Percentiles rank a stretch among this genome's conserved stretches.
Conservation (phyloP, 2,113 vertebrate species). For the Melanerpes formicivorus region DNA sequence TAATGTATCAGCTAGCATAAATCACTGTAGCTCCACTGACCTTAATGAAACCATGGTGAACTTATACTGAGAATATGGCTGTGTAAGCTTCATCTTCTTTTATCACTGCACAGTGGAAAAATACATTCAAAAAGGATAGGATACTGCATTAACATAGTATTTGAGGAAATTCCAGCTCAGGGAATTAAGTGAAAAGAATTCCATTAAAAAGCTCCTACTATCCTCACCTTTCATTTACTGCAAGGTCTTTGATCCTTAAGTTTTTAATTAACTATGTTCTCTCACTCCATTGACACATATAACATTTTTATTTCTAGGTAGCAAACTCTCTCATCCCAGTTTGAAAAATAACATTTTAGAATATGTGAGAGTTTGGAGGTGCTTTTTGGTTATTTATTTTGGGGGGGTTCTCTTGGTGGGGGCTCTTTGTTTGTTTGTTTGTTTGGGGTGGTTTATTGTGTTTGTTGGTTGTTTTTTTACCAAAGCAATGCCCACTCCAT, state of each 20-base stretch:
- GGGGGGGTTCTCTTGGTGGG: not conserved
- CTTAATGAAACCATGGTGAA: conserved; percentile 9
- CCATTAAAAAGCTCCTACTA: not conserved
- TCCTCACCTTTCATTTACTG: conserved; percentile 4
- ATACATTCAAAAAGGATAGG: not conserved
- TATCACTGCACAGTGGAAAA: conserved; percentile 2
- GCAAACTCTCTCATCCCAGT: not conserved
- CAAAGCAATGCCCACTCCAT: not conserved
- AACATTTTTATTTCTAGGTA: not conserved
- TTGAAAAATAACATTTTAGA: not conserved
- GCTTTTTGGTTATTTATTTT: not conserved
- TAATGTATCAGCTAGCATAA: conserved; percentile 46
- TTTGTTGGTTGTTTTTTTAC: not conserved
- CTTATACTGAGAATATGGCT: not conserved
- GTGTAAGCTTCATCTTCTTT: not conserved
- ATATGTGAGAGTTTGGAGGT: not conserved
- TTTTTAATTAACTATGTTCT: conserved; percentile 2
- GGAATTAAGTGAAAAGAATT: conserved; percentile 12
- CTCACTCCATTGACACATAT: not conserved
- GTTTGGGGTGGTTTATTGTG: not conserved
- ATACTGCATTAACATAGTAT: not conserved
- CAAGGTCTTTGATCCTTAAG: not conserved
- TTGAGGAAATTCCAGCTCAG: conserved; percentile 1
- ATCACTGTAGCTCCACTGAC: conserved; percentile 51
- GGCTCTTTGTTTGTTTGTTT: not conserved